Evolutionary conservation across 2,113 vertebrate species (phyloP), one percentile per base, ranked within the genome.

Genomic region (Calonectris borealis): DNA sequence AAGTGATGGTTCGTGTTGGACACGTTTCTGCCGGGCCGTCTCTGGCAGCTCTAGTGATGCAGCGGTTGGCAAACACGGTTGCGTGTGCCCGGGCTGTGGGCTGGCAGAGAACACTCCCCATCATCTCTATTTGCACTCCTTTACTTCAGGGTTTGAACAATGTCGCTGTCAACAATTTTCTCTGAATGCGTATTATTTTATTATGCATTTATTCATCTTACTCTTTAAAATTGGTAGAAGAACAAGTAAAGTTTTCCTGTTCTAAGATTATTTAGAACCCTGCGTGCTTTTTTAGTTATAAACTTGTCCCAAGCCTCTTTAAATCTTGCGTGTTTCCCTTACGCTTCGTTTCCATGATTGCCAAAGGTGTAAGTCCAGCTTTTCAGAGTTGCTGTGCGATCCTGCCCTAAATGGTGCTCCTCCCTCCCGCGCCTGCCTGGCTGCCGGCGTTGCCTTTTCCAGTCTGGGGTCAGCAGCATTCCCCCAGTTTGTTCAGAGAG

Each of bases 1-100:
- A 38, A 31, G 62, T 7, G 25, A 8, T 51, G 75, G 3, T 7
- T 4, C 1, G 9, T 6, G 6, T 60, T 27, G 46, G 73, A 16
- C 22, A 11, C 44, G 0, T 36, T 32, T 14, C 51, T 76, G 42
- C 57, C 27, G 22, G 29, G 68, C 61, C 3, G 6, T 36, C 25
- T 16, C 38, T 48, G 66, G 38, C 66, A 51, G 36, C 48, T 69
- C 42, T 13, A 5, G 27, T 2, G 36, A 17, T 31, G 13, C 1
- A 0, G 7, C 29, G 44, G 40, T 22, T 32, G 48, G 65, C 54
- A 46, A 31, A 44, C 5, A 2, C 20, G 5, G 24, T 10, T 42
- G 10, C 5, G 0, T 16, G 42, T 68, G 29, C 69, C 58, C 1
- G 0, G 29, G 48, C 38, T 22, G 2, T 10, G 46, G 44, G 4